Base-by-base conservation (phyloP, 2,797 vertebrate species). In the Phyllotis vaccarum region DNA sequence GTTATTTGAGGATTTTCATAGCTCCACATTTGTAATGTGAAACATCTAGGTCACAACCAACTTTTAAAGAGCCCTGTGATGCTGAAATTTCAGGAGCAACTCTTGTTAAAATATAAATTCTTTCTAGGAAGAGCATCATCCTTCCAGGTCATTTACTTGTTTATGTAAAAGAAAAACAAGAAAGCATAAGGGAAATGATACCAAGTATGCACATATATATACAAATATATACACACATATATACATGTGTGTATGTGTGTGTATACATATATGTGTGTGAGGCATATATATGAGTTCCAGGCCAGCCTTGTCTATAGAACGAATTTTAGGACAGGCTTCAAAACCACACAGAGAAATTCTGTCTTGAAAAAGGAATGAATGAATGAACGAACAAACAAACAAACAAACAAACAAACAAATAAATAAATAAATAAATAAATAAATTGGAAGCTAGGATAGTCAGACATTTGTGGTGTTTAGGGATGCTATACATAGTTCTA, bases 81-180 rank as follows among this genome's bases (percentile, higher is more conserved):
- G 19, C 68, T 93, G 16, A 85, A 86, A 75, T 68, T 74, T 3
- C 29, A 37, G 43, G 60, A 11, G 64, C 58, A 56, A 34, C 79
- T 78, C 40, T 90, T 90, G 8, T 72, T 94, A 87, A 78, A 92
- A 70, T 90, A 29, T 79, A 89, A 58, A 58, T 56, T 12, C 22
- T 78, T 93, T 95, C 79, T 75, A 89, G 88, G 90, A 96, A 75
- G 52, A 89, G 58, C 60, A 91, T n/a, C 22, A 40, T 62, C 49
- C 66, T 70, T n/a, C 37, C 31, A 86, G 74, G 34, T 82, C 43
- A 64, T n/a, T 95, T 46, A 86, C 49, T 88, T 95, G 24, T 52
- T 86, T 31, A 37, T 93, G 17, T 92, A 95, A 91, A 75, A 78
- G 27, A 81, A 88, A 49, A 91, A 31, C n/a, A 37, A 68, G 83